phyloP scores from a whole-genome alignment of 2,797 vertebrate genomes.

The Clarias pachynema region DNA sequence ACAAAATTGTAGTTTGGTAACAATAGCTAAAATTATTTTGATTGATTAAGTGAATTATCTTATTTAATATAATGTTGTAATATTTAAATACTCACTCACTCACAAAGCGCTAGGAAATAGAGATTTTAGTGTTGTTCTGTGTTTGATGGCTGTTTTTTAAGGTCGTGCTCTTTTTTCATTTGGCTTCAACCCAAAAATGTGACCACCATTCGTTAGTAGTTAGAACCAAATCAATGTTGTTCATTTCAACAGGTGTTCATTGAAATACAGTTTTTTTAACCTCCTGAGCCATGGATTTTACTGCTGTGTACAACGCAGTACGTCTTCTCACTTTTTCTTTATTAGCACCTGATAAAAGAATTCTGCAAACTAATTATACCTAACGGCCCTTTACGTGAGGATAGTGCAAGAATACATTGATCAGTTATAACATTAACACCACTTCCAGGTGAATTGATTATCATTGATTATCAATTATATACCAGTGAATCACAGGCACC shows the following conservation, averaged over 20 bases:
- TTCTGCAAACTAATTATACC: too few species aligned
- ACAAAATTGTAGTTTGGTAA: neutral
- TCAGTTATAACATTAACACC: too few species aligned
- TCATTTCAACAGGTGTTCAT: slow-evolving; percentile 10
- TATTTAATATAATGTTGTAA: too few species aligned
- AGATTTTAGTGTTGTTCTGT: neutral
- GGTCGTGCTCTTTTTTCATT: neutral
- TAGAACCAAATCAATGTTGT: neutral
- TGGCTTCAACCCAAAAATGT: neutral
- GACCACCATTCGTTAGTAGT: neutral
- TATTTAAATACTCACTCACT: neutral
- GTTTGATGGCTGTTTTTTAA: neutral
- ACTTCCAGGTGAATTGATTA: too few species aligned
- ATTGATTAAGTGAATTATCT: neutral
- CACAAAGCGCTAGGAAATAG: neutral
- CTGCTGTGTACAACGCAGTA: too few species aligned
- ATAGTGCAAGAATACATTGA: too few species aligned
- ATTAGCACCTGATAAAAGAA: too few species aligned
- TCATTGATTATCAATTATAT: too few species aligned
- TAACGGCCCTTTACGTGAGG: too few species aligned
- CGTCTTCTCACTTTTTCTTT: too few species aligned
- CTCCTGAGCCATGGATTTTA: too few species aligned
- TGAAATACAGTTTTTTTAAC: neutral
- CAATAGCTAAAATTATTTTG: neutral
- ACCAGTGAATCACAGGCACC: too few species aligned